Base-by-base conservation (phyloP, 2,888 invertebrate genomes). In the Gordius sp. region DNA sequence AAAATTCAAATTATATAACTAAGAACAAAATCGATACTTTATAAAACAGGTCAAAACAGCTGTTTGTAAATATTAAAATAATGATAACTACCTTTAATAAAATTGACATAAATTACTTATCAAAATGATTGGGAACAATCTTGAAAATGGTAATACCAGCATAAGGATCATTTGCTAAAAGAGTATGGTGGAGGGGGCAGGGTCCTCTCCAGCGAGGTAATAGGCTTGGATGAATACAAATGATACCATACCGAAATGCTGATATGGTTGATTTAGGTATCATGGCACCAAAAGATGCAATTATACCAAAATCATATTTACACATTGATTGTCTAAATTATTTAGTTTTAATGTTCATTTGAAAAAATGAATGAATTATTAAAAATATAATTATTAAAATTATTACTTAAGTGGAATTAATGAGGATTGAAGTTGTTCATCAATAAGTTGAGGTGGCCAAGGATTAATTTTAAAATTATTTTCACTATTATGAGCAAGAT, bases 161-260 rank as follows among this genome's bases (percentile, higher is more conserved):
- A 20, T 47, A 47, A n/a, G 20, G 47, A 47, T 47, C 47, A 8
- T n/a, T 4, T 18, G 8, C 20, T 23, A 47, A 47, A 20, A 47
- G 47, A n/a, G 16, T 20, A 20, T 47, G 47, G 4, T 47, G 20
- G 4, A 47, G 4, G 4, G 47, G 47, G 20, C 47, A 47, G 20
- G 47, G 47, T 18, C 47, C 47, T 47, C 47, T 47, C 16, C 20
- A 47, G 8, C 20, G 8, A n/a, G 47, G 47, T 47, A 47, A 47
- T 47, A 47, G 20, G 20, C 47, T 47, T n/a, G 47, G 47, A 47
- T 47, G 47, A 18, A 47, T 47, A 47, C 20, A 18, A 47, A n/a
- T 18, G 8, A 47, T 20, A 47, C 47, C 47, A 18, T n/a, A n/a
- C 4, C n/a, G 23, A 20, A 47, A 47, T 20, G 13, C 16, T n/a